These are phyloP conservation scores for Amia ocellicauda DNA, from an alignment of 2,113 vertebrate genomes.

Conservation along the genomic window DNA sequence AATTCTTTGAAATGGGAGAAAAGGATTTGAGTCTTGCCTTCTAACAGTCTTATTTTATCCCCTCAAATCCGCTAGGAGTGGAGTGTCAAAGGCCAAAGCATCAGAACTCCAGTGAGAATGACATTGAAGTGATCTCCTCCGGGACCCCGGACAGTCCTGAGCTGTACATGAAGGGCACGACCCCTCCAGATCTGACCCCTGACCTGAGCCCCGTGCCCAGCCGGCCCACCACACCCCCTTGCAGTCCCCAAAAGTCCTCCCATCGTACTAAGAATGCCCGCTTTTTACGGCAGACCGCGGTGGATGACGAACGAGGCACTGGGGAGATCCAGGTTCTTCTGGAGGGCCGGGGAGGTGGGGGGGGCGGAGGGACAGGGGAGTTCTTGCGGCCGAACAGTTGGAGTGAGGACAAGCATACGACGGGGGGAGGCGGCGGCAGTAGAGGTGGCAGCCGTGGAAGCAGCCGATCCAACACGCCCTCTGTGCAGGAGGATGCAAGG, in stretches of 20 bases:
- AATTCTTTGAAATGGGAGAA: too few relatives aligned
- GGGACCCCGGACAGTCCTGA: constrained; percentile 88
- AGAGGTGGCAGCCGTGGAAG: constrained; percentile 60
- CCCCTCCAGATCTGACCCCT: constrained; percentile 84
- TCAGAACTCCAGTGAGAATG: constrained; percentile 79
- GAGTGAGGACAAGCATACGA: constrained; percentile 74
- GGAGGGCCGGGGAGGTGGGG: constrained; percentile 72
- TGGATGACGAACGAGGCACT: constrained; percentile 80
- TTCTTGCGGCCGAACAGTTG: constrained; percentile 73
- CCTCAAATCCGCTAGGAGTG: constrained; percentile 65
- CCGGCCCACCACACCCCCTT: constrained; percentile 76
- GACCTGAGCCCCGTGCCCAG: constrained; percentile 88
- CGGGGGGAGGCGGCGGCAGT: constrained; percentile 34
- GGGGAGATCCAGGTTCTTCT: constrained; percentile 92
- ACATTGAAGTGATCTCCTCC: constrained; percentile 85
- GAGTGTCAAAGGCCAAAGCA: constrained; percentile 88
- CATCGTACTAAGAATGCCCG: constrained; percentile 78
- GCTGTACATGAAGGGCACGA: constrained; percentile 92
- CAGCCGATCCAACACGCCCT: constrained; percentile 65
- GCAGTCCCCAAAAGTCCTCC: constrained; percentile 64
- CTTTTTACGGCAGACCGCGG: constrained; percentile 84
- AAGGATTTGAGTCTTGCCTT: too few relatives aligned
- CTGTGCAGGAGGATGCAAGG: constrained; percentile 75
- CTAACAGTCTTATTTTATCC: not conserved
- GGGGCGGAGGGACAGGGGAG: constrained; percentile 65